Conservation (phyloP, 64 coral and sea anemone species). For the Montipora capricornis region DNA sequence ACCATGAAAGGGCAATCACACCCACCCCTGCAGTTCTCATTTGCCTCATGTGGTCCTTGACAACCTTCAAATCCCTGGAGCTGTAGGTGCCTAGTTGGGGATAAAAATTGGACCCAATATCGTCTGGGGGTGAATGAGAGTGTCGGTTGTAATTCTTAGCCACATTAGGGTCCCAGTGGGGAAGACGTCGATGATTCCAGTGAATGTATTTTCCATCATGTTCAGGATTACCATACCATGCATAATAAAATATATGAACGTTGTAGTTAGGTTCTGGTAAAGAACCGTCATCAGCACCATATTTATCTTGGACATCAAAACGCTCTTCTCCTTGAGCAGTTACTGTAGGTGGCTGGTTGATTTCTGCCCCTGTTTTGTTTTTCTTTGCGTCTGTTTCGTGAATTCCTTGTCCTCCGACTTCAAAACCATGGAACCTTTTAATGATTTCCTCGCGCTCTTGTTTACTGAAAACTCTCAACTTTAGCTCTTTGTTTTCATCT, state of each 20-base stretch:
- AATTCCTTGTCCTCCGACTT: background rate
- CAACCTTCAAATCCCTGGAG: slow-evolving; percentile 75
- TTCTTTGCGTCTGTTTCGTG: background rate
- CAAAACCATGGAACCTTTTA: background rate
- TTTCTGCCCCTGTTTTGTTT: background rate
- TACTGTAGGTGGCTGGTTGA: background rate
- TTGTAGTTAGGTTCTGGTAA: slow-evolving; percentile 79
- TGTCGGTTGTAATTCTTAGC: slow-evolving; percentile 65
- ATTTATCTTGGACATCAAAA: background rate
- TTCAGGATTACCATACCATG: slow-evolving; percentile 94
- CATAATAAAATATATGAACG: slow-evolving; percentile 97
- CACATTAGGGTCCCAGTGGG: slow-evolving; percentile 83
- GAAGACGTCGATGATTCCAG: slow-evolving; percentile 92
- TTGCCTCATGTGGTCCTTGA: slow-evolving; percentile 91
- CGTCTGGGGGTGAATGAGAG: slow-evolving; percentile 82
- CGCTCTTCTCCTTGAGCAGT: background rate
- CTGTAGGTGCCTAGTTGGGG: slow-evolving; percentile 93
- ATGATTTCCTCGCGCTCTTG: background rate
- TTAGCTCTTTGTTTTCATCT: background rate
- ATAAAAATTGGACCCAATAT: slow-evolving; percentile 96
- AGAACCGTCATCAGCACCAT: background rate
- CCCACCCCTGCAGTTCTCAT: slow-evolving; percentile 87
- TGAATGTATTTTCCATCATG: slow-evolving; percentile 88
- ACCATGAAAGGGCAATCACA: slow-evolving; percentile 94
- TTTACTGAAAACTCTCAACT: background rate